Conservation (phyloP, 2,797 vertebrate species). For the Sus cebifrons region DNA sequence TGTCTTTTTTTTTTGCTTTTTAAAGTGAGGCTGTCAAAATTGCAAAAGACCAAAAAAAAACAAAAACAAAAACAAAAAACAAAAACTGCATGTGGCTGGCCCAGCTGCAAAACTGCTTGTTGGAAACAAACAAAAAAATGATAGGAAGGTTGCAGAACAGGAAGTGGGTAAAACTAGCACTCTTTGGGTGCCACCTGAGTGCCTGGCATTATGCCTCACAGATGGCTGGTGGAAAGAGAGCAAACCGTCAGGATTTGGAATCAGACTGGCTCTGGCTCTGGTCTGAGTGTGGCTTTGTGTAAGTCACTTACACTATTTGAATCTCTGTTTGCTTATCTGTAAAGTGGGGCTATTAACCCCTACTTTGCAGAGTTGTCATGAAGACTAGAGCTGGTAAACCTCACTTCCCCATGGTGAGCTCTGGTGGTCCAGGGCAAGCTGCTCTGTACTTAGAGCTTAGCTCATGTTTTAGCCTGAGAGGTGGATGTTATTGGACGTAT, state of each 20-base stretch:
- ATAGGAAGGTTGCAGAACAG: constrained; percentile 38
- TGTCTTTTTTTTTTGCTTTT: not conserved
- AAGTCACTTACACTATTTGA: not conserved
- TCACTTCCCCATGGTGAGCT: not conserved
- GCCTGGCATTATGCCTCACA: constrained; percentile 40
- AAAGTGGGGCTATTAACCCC: not conserved
- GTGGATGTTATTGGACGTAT: not conserved
- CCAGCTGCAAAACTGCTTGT: constrained; percentile 79
- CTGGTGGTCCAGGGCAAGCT: not conserved
- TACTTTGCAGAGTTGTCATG: not conserved
- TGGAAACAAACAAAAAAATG: not conserved
- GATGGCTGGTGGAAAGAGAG: constrained; percentile 49
- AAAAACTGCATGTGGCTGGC: constrained; percentile 54
- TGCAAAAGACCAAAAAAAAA: constrained; percentile 2
- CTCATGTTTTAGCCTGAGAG: not conserved
- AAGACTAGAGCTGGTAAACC: not conserved
- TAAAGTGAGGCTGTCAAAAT: constrained; percentile 65
- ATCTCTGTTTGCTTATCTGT: not conserved
- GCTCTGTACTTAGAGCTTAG: not conserved
- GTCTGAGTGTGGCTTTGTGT: not conserved
- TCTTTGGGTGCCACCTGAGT: constrained; percentile 41
- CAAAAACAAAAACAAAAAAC: not conserved
- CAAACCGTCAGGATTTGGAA: not conserved
- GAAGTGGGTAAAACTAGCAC: constrained; percentile 56
- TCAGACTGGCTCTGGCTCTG: not conserved